These are phyloP conservation scores for Macaria liturata DNA, from an alignment of 2,888 invertebrate species.

Conservation along the genomic window DNA sequence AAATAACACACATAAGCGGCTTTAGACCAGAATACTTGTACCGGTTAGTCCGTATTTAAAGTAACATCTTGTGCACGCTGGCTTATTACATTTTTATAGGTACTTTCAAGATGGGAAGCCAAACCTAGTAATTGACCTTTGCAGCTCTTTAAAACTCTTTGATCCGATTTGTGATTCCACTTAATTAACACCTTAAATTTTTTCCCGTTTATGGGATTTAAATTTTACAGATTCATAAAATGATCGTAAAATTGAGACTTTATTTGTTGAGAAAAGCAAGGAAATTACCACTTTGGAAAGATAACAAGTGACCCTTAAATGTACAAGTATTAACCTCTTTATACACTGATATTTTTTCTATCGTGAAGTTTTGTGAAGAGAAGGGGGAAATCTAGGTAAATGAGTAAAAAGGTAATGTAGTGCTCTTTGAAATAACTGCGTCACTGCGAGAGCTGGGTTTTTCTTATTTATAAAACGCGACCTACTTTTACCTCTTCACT, in stretches of 20 bases:
- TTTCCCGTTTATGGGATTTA: neutral
- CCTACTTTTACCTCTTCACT: neutral
- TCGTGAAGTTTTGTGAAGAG: too few species aligned
- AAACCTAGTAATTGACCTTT: conserved; percentile 28
- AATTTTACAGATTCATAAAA: neutral
- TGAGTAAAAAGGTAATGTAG: too few species aligned
- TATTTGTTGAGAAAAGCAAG: neutral
- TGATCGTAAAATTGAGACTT: neutral
- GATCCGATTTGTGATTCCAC: conserved; percentile 13
- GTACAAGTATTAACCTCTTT: too few species aligned
- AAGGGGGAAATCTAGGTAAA: too few species aligned
- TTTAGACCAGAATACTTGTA: conserved; percentile 54
- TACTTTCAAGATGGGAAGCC: conserved; percentile 33
- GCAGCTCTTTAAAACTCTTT: conserved; percentile 9
- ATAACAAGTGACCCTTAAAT: too few species aligned
- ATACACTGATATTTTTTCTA: too few species aligned
- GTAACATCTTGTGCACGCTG: conserved; percentile 26
- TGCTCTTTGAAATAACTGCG: too few species aligned
- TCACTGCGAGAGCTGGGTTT: too few species aligned
- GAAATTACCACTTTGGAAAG: neutral
- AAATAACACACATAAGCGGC: conserved; percentile 62
- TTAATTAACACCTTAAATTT: conserved; percentile 10
- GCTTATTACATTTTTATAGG: conserved; percentile 36
- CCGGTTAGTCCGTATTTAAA: conserved; percentile 41
- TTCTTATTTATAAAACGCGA: neutral